Evolutionary conservation across 2,888 invertebrate genomes (phyloP), one percentile per base, ranked within the genome.

Genomic region (Netelia fuscicornis): DNA sequence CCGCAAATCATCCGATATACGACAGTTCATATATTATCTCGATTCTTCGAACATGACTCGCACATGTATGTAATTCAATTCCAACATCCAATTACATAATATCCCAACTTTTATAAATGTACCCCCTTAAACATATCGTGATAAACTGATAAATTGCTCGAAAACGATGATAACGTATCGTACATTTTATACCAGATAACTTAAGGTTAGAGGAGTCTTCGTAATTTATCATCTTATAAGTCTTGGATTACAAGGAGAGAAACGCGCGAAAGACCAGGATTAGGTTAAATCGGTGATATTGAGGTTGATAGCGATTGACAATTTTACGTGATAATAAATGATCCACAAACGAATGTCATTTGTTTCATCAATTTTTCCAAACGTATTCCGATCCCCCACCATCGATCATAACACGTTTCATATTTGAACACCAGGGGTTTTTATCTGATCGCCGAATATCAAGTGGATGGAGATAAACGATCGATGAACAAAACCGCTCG

Each of bases 401-500:
- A 11, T 48, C 13, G 13, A 48, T 48, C 13, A 48, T 2, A 10
- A 13, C 3, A 48, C 10, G 8, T 13, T 48, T 48, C 6, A 13
- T 13, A 13, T 13, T 48, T 13, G 48, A 48, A 13, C 10, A 48
- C 13, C 13, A 13, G 3, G 48, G 13, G 0, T 48, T 48, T 48
- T 13, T 48, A 13, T 13, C 48, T 13, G 13, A 13, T 2, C 48
- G 11, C 2, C 13, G 13, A 11, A 48, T 10, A 48, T 3, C 1
- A 78, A 64, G 1, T 42, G 62, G 6, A 0, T 42, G 62, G 6
- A 0, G 52, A 2, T 3, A 64, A 76, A 81, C 56, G 79, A 54
- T 60, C 13, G n/a, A 56, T n/a, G 25, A 67, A 13, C 13, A 17
- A 20, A 20, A 5, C 23, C 13, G n/a, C 23, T 2, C 23, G 48